Base-by-base conservation (phyloP, 2,888 invertebrate species). In the Amphipoea oculea region DNA sequence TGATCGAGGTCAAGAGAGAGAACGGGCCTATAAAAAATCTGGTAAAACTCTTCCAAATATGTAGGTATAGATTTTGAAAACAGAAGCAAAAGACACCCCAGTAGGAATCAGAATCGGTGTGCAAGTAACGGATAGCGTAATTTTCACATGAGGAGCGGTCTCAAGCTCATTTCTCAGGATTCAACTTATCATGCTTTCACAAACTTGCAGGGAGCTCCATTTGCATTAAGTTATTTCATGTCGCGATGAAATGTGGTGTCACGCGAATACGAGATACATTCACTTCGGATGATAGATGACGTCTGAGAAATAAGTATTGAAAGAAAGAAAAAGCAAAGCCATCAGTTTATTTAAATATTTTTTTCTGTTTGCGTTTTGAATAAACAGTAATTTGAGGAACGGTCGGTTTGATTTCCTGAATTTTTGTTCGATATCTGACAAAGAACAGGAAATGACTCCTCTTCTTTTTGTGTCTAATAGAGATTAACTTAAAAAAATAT, bases 81-180 rank as follows among this genome's bases (percentile, higher is more conserved):
- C 2, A 80, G 63, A 73, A 66, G 3, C 57, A 29, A 23, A 62
- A 67, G 42, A 63, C 71, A 76, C 42, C 45, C 60, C 42, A 80
- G 81, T 76, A 88, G 81, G 83, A 74, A 88, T 85, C 88, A 65
- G 60, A 69, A 88, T 88, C 88, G 88, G 89, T 89, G 89, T 87
- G 87, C 82, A 81, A 86, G 91, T 92, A 92, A 93, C 86, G 86
- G 91, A 94, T 92, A 90, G 89, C 77, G 87, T 86, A 88, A 91
- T 92, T 90, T 91, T 88, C 84, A 81, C 82, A 85, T 81, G 89
- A 78, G 79, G 84, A 80, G 77, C 69, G 54, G 45, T 67, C 81
- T 81, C 85, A 82, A 83, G 84, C 91, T 92, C 93, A 93, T 94
- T 94, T 92, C 91, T 94, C 93, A 94, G 92, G 92, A 92, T 93